A percentile compares a stretch with the other conserved stretches of the same genome.
Evolutionary conservation across 2,797 vertebrate species (phyloP).

Genomic region (Sphenodon punctatus): DNA sequence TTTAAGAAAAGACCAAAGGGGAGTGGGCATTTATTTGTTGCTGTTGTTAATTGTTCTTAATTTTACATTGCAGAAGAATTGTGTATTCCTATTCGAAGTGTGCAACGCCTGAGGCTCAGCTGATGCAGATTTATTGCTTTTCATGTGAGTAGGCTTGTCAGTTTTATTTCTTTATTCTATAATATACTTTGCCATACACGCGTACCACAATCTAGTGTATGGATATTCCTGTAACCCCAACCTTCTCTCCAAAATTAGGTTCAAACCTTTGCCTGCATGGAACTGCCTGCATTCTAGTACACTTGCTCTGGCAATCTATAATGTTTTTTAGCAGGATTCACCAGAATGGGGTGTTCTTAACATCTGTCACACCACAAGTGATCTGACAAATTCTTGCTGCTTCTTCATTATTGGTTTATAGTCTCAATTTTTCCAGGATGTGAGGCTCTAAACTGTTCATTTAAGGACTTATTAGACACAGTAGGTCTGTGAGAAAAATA

Average conservation of each 20-base stretch:
- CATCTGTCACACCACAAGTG: neutral
- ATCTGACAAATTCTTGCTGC: neutral
- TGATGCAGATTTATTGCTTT: fast-evolving
- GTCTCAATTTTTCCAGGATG: neutral
- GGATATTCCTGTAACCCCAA: fast-evolving
- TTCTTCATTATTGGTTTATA: neutral
- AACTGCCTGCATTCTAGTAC: neutral
- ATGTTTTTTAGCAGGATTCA: neutral
- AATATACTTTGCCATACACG: neutral
- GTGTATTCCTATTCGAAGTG: no score
- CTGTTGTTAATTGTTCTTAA: neutral
- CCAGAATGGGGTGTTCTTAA: neutral
- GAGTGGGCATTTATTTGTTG: neutral
- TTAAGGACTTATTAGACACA: neutral
- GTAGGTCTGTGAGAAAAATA: neutral
- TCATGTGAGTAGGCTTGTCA: fast-evolving
- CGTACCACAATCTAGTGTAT: neutral
- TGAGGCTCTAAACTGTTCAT: neutral
- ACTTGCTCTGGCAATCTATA: neutral
- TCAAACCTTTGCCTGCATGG: neutral
- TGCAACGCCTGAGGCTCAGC: fast-evolving
- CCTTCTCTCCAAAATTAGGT: fast-evolving
- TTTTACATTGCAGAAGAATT: neutral
- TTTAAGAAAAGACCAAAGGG: neutral
- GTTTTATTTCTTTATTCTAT: neutral